Evolutionary conservation across 2,888 invertebrate genomes (phyloP).

Genomic region (Shargacucullia verbasci): DNA sequence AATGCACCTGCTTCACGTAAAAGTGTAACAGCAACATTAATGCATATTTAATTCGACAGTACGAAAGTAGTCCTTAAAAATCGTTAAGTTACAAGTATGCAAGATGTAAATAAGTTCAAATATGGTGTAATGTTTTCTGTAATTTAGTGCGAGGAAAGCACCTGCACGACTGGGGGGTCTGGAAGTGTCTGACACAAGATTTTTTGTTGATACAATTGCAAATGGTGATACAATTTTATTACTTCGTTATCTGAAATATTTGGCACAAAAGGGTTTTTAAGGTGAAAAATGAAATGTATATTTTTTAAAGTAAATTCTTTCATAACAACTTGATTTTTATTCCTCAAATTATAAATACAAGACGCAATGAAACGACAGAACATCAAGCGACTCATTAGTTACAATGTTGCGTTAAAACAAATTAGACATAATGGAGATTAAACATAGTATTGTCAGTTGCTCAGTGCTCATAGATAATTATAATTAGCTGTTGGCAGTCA

Average conservation of each 20-base stretch:
- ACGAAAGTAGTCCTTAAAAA: conserved; percentile 34
- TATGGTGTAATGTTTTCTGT: conserved; percentile 52
- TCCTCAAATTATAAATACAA: too few relatives aligned
- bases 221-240: conserved; percentile 33
- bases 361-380: background rate
- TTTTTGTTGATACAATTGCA: conserved; percentile 65
- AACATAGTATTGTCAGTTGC: conserved; percentile 2
- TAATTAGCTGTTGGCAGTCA: conserved; percentile 18
- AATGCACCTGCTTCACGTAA: conserved; percentile 39
- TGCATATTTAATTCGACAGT: conserved; percentile 45
- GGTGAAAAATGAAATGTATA: background rate
- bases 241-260: conserved; percentile 9
- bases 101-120: conserved; percentile 42
- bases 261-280: background rate
- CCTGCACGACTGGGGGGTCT: conserved; percentile 66
- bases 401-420: conserved; percentile 17
- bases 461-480: conserved; percentile 15
- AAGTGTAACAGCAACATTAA: conserved; percentile 34
- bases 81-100: conserved; percentile 21
- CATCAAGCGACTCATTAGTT: conserved; percentile 2
- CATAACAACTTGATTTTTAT: too few relatives aligned
- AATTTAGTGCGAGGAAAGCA: conserved; percentile 54
- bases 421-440: conserved; percentile 7
- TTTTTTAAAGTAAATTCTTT: too few relatives aligned
- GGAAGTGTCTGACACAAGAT: conserved; percentile 39